Base-by-base conservation (phyloP, 2,113 vertebrate species). In the Tetrax tetrax region DNA sequence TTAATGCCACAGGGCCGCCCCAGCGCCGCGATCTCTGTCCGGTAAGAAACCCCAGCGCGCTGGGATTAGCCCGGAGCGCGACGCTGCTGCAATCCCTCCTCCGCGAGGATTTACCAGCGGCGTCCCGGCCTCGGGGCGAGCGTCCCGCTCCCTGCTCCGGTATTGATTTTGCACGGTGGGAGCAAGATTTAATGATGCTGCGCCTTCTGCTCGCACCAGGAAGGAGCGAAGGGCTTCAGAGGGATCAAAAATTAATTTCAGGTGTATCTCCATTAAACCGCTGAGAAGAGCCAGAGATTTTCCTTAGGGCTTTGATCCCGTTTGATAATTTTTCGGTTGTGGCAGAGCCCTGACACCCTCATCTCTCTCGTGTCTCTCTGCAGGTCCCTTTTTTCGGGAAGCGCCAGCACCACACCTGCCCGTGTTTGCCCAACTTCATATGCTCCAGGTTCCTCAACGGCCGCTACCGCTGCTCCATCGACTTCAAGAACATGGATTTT, bases 321-420 rank as follows among this genome's bases (percentile, higher is more conserved):
- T 2, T 27, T 6, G 50, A 24, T 60, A 1, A 3, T 12, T 35
- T 13, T 16, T 4, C 9, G 33, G 27, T 4, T 6, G 35, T 2
- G 1, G 33, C 54, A 24, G 33, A 69, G 61, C 69, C 5, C 7
- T 70, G 84, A 68, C 2, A 0, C 20, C 14, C n/a, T 53, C 19
- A 0, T 27, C 64, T 54, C 33, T 64, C 41, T 78, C 10, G 0
- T 24, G 9, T 43, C 14, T 82, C 77, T 38, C 84, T 1, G 2
- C 97, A 99, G 99, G 96, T 99, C 38, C 99, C 99, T 9, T 99
- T 98, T 90, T 88, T 89, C 1, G 98, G 99, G 28, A 99, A 99
- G 83, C 97, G 98, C 50, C 98, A 98, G 84, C 99, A 99, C 90
- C 98, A 99, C 94, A 98, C 98, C 77, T 99, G 99, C 47, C 99